Evolutionary conservation across 2,113 vertebrate species (phyloP), one percentile per base, ranked within the genome.

Genomic region (Actenoides lindsayi): DNA sequence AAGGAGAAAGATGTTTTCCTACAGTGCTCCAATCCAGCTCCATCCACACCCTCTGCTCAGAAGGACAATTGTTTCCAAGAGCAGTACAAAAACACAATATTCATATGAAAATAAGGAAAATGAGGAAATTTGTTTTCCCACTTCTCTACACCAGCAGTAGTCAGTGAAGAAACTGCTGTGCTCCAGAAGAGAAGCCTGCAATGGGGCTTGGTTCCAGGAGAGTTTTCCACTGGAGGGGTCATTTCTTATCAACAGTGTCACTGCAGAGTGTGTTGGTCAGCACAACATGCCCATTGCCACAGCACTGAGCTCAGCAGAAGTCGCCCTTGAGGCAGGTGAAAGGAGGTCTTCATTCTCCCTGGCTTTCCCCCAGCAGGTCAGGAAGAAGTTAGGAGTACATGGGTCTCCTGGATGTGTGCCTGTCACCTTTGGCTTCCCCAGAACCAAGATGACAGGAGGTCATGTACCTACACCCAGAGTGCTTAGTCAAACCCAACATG

Each of bases 1-100:
- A 81, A 83, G 89, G 88, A 90, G 76, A 83, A 89, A 95, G 80
- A 75, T 51, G 76, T 94, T 95, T 95, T 92, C 79, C 46, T 88
- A 37, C 75, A 77, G 67, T 46, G 56, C 75, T 57, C 13, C 0
- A 0, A 62, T 80, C 76, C 94, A 92, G 76, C 86, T 70, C 79
- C 64, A 93, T 90, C 86, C 94, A 89, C 91, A 35, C 51, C 76
- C 71, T 88, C 71, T 86, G 63, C 70, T 70, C 60, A 82, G 63
- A 68, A 48, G 44, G 64, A 70, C 79, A 69, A 10, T 84, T 77
- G 76, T 25, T 89, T 87, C 83, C 60, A 67, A 51, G 54, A 74
- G 71, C 76, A 77, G 60, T 62, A 80, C 60, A 83, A 78, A 74
- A 90, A 54, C 86, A 78, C 25, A 65, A 28, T 54, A 57, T 62